These are phyloP conservation scores for Chamaetylas fuelleborni DNA, from an alignment of 2,113 vertebrate genomes.

Conservation along the genomic window DNA sequence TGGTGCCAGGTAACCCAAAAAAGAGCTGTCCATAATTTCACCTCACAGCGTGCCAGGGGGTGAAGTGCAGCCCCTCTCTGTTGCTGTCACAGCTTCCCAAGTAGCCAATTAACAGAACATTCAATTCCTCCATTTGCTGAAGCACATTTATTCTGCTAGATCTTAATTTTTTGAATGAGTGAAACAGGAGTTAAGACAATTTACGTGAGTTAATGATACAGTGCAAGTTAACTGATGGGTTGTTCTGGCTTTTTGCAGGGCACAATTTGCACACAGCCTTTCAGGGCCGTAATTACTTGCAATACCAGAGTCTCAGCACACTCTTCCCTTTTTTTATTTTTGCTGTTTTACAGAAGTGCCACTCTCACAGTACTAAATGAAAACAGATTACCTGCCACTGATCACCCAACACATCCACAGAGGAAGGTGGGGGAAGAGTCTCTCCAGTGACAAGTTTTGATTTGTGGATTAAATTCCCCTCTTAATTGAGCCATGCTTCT, in stretches of 20 bases:
- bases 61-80: neutral
- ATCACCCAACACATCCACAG: neutral
- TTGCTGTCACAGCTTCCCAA: neutral
- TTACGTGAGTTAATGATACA: slow-evolving; percentile 3
- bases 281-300: neutral
- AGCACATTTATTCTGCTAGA: slow-evolving; percentile 5
- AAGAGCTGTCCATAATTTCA: neutral
- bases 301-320: neutral
- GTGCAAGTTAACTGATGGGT: slow-evolving; percentile 1
- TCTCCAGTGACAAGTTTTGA: neutral
- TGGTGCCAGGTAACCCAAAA: neutral
- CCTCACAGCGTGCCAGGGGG: neutral
- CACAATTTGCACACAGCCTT: neutral
- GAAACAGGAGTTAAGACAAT: neutral
- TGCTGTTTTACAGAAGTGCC: neutral
- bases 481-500: neutral
- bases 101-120: neutral
- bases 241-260: neutral
- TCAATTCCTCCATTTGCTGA: neutral
- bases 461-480: neutral
- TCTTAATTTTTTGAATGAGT: slow-evolving; percentile 29
- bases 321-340: neutral
- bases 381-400: slow-evolving; percentile 10
- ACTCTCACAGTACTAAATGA: neutral
- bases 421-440: neutral